Base-by-base conservation (phyloP, 2,888 invertebrate genomes). In the Pseudoips prasinana region DNA sequence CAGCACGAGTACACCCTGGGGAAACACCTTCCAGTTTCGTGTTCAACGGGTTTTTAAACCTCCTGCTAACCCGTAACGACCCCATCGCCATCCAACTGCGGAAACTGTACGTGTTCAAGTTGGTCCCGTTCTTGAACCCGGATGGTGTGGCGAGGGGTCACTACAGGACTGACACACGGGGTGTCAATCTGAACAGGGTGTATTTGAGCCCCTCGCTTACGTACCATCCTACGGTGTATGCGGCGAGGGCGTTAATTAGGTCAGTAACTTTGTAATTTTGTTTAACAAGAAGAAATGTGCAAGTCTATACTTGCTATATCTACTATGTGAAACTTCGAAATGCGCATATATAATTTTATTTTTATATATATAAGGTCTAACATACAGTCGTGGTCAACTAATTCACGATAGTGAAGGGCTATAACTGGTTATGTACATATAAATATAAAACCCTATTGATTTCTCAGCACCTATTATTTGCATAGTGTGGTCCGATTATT, bases 11-110 rank as follows among this genome's bases (percentile, higher is more conserved):
- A 29, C 97, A 97, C 79, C 97, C 97, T 7, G 97, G 97, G 1
- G 97, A 97, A 81, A 96, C 96, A 0, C 97, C 96, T 1, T 95
- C 96, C 1, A 96, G 95, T 76, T 96, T 95, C 80, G 96, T 97
- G 7, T 93, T 97, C 75, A 96, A 96, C 73, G 97, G 97, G 0
- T 93, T 97, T 60, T 82, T 97, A 4, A 94, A 95, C 67, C 92
- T 96, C 25, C 83, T 97, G 23, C 75, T 97, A 8, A 92, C 90
- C 39, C 90, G 92, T 17, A 92, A 93, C 39, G 96, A 97, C 73
- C 91, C 93, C 1, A 90, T 95, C 33, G 96, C 96, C 9, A 87
- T 91, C 30, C 88, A 91, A 35, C 84, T 97, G 25, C 90, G 97
- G 30, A 92, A 92, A 60, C 67, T 92, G 25, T 95, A 94, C 70